Conservation (phyloP, 2,113 vertebrate species). For the Muscicapa adusta region DNA sequence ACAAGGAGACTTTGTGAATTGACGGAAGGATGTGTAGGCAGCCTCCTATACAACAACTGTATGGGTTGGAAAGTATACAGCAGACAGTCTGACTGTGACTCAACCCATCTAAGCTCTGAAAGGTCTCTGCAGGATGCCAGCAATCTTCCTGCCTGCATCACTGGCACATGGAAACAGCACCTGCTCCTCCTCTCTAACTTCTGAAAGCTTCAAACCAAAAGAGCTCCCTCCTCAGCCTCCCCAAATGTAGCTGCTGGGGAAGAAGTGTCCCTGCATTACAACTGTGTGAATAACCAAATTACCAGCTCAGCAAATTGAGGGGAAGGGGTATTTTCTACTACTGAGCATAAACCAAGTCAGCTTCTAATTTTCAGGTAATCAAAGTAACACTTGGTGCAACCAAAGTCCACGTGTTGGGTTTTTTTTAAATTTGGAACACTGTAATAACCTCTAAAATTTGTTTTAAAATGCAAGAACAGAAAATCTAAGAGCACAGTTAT, state of each 20-base stretch:
- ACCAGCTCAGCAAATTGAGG: not conserved
- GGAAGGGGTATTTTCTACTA: not conserved
- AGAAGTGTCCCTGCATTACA: not conserved
- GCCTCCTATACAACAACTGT: constrained; percentile 44
- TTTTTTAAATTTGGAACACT: not conserved
- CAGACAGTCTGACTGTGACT: constrained; percentile 45
- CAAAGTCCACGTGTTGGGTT: accelerated
- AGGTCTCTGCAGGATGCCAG: constrained; percentile 32
- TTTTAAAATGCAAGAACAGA: not conserved
- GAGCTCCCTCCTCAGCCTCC: not conserved
- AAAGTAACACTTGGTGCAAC: not conserved
- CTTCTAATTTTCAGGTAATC: not conserved
- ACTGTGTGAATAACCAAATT: not conserved
- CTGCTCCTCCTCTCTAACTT: not conserved
- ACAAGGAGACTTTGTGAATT: constrained; percentile 22
- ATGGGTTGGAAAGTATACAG: not conserved
- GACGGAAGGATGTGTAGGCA: constrained; percentile 51
- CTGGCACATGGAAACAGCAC: not conserved
- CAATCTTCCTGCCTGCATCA: constrained; percentile 15
- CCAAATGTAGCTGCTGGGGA: not conserved
- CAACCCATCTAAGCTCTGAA: constrained; percentile 28
- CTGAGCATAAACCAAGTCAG: not conserved
- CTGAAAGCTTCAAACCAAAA: not conserved
- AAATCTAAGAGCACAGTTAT: not conserved
- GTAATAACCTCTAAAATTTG: not conserved